Evolutionary conservation across 1,140 invertebrate genomes (phyloP).

Genomic region (Formica exsecta): DNA sequence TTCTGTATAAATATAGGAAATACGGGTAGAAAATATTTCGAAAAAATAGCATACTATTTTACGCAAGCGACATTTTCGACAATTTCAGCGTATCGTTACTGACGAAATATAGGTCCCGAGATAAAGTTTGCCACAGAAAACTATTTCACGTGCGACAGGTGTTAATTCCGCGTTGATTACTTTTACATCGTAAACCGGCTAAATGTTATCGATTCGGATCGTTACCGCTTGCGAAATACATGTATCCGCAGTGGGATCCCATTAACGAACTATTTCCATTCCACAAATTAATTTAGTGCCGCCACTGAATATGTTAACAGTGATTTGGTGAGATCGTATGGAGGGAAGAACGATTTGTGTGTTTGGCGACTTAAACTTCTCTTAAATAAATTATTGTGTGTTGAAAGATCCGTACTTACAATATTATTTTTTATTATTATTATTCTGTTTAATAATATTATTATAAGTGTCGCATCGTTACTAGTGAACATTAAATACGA

Average conservation of each 20-base stretch:
- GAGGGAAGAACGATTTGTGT: background rate
- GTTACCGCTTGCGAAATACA: constrained; percentile 39
- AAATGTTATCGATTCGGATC: constrained; percentile 51
- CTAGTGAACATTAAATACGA: background rate
- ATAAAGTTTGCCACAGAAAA: constrained; percentile 38
- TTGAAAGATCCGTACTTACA: background rate
- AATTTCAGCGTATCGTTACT: constrained; percentile 49
- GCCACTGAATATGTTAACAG: background rate
- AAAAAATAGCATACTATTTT: constrained; percentile 40
- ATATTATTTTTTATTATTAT: background rate
- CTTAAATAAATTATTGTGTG: background rate
- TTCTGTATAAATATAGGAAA: constrained; percentile 5
- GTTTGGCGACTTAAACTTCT: background rate
- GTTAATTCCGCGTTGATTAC: constrained; percentile 63
- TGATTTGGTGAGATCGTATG: constrained; percentile 7
- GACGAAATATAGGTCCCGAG: constrained; percentile 40
- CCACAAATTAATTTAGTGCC: constrained; percentile 47
- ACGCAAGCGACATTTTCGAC: constrained; percentile 16
- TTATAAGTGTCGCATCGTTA: background rate
- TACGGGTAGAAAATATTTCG: background rate
- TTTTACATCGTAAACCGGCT: constrained; percentile 59
- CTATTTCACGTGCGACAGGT: constrained; percentile 58
- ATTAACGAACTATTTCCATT: constrained; percentile 57
- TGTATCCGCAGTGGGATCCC: constrained; percentile 1
- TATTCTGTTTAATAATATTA: background rate